These are phyloP conservation scores for Helostoma temminkii DNA, from an alignment of 2,797 vertebrate species.

Conservation along the genomic window DNA sequence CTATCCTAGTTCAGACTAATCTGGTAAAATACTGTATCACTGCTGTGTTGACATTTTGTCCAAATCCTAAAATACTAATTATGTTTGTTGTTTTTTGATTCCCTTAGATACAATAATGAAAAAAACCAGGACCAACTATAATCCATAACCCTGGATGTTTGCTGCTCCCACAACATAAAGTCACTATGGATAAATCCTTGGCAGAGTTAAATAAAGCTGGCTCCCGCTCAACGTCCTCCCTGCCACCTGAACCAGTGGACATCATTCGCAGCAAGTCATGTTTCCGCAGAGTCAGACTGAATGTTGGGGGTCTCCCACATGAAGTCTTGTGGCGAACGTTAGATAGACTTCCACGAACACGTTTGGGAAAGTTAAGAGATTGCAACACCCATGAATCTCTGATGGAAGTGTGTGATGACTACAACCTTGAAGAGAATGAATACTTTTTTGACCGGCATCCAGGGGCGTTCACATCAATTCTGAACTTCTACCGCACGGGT, in stretches of 20 bases:
- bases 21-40: not conserved
- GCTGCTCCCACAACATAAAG: slow-evolving; percentile 62
- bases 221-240: slow-evolving; percentile 93
- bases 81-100: slow-evolving; percentile 54
- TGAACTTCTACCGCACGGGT: slow-evolving; percentile 99
- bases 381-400: slow-evolving; percentile 95
- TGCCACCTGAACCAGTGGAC: slow-evolving; percentile 95
- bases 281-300: slow-evolving; percentile 94
- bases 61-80: slow-evolving; percentile 30
- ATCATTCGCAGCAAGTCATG: slow-evolving; percentile 95
- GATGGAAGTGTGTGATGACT: slow-evolving; percentile 98
- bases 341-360: slow-evolving; percentile 95
- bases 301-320: slow-evolving; percentile 97
- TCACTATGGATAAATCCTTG: slow-evolving; percentile 88
- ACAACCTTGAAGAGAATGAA: slow-evolving; percentile 97
- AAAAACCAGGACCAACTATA: slow-evolving; percentile 83
- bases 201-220: slow-evolving; percentile 92
- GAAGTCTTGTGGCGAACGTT: slow-evolving; percentile 98
- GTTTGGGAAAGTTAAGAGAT: slow-evolving; percentile 94
- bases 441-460: slow-evolving; percentile 99
- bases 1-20: not conserved
- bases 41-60: not conserved
- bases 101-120: slow-evolving; percentile 87
- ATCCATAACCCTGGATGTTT: slow-evolving; percentile 66
- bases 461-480: slow-evolving; percentile 97